Evolutionary conservation across 2,888 invertebrate species (phyloP).

Genomic region (Drosophila percnosoma): DNA sequence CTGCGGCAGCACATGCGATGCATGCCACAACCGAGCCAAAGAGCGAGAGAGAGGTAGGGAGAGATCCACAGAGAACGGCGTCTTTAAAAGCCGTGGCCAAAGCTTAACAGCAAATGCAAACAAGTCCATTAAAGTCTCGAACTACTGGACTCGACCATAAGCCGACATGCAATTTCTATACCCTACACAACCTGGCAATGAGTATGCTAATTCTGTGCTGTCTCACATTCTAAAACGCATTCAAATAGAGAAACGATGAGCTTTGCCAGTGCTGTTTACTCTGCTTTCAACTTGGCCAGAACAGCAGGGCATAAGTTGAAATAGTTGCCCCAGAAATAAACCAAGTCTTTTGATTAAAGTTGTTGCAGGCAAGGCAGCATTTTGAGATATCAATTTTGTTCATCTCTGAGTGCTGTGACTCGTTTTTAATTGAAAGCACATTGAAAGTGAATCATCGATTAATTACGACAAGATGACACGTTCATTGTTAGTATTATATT

Average conservation of each 20-base stretch:
- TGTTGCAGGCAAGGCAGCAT: not conserved
- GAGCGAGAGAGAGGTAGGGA: not conserved
- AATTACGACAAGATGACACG: not conserved
- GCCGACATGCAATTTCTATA: constrained; percentile 13
- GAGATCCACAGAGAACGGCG: not conserved
- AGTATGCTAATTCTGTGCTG: not conserved
- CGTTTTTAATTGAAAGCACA: not conserved
- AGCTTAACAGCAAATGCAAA: constrained; percentile 56
- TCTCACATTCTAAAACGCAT: not conserved
- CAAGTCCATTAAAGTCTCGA: constrained; percentile 24
- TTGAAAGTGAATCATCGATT: not conserved
- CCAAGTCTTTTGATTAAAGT: not conserved
- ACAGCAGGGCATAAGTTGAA: not conserved
- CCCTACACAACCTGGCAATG: not conserved
- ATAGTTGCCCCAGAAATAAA: not conserved
- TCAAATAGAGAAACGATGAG: not conserved
- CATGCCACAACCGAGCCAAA: not conserved
- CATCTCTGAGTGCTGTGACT: not conserved
- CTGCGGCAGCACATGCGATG: constrained; percentile 72
- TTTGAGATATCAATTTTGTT: not conserved
- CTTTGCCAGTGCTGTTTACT: not conserved
- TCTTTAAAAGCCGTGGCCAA: constrained; percentile 40
- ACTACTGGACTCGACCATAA: constrained; percentile 3
- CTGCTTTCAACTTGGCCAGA: not conserved
- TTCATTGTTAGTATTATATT: not conserved